Conservation (phyloP, 2,113 vertebrate species). For the Psilopogon haemacephalus region DNA sequence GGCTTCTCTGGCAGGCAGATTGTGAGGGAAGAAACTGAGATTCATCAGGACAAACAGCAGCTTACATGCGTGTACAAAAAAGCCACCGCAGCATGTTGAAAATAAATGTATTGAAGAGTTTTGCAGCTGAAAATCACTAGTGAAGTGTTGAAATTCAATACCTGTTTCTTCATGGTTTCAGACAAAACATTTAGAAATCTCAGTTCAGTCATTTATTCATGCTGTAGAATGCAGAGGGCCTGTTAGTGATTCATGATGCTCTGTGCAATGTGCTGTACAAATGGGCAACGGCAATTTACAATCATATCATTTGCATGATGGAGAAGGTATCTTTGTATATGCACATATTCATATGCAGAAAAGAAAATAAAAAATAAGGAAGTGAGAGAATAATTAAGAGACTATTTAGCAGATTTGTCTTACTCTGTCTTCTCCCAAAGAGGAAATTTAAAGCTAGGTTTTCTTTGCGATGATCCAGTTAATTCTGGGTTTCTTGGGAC, state of each 20-base stretch:
- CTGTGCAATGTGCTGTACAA: not conserved
- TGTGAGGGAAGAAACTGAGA: constrained; percentile 17
- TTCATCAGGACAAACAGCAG: constrained; percentile 9
- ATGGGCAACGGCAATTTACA: not conserved
- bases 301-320: not conserved
- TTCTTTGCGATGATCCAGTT: not conserved
- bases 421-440: not conserved
- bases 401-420: not conserved
- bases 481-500: not conserved
- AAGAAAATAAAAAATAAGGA: not conserved
- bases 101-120: not conserved
- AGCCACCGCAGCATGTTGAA: not conserved
- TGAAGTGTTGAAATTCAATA: not conserved
- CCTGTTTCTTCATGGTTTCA: not conserved
- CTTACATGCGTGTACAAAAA: not conserved
- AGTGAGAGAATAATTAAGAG: not conserved
- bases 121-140: not conserved
- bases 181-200: not conserved
- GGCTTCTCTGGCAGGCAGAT: constrained; percentile 63
- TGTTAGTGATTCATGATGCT: not conserved
- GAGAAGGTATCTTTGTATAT: not conserved
- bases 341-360: not conserved
- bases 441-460: not conserved
- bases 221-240: not conserved
- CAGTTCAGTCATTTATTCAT: not conserved